Base-by-base conservation (phyloP, 1,140 invertebrate species). In the Saccostrea echinata region DNA sequence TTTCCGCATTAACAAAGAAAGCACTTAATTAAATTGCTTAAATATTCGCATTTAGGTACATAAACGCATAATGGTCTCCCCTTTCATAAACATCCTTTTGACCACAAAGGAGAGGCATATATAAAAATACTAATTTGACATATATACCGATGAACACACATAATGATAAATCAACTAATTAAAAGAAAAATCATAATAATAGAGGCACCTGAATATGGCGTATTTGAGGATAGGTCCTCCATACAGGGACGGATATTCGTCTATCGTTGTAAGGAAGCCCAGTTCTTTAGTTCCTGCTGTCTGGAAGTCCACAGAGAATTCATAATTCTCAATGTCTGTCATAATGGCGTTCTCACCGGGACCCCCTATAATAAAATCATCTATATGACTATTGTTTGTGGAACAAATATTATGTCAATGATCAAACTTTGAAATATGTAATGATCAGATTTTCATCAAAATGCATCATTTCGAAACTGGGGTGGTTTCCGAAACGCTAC, bases 161-260 rank as follows among this genome's bases (percentile, higher is more conserved):
- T 8, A 43, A 43, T 9, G 43, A 4, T 43, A 9, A 43, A 6
- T 43, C 43, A 9, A 43, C 9, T 43, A 3, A 43, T 0, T 2
- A 43, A 43, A 43, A 43, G 6, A 8, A 43, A 43, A 9, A 43
- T 2, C 4, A 3, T 43, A 43, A 43, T 43, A 43, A 43, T 80
- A 12, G 71, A 21, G 3, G 3, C 0, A 83, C 81, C 81, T 83
- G 81, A 52, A 83, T n/a, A 83, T 83, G 21, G 81, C 81, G 18
- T 83, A 53, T 83, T 83, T 83, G 35, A 83, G 81, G 3, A 83
- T 21, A 13, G 81, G 35, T 21, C 81, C 81, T 33, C 13, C 81
- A 53, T 83, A 83, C 18, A 83, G 43, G n/a, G 43, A 12, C 16
- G 81, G 81, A n/a, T 53, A 83, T 83, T 83, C n/a, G 81, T 83